A percentile compares a stretch with the other conserved stretches of the same genome.
Conservation (phyloP, 2,888 invertebrate species). For the Dasypogon diadema region DNA sequence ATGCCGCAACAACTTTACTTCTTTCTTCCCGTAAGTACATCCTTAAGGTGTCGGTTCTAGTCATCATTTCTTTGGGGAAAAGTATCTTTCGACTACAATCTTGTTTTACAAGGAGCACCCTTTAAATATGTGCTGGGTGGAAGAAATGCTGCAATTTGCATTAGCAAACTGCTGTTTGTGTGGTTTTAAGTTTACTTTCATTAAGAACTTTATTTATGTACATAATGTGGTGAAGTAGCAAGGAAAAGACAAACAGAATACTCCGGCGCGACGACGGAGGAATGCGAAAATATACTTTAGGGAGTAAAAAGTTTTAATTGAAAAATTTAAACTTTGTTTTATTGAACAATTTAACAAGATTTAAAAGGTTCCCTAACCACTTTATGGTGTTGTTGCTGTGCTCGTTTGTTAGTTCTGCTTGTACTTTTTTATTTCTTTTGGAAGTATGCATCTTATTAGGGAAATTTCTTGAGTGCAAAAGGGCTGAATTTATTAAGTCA, state of each 20-base stretch:
- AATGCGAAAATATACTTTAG: slow-evolving; percentile 22
- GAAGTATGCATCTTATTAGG: background rate
- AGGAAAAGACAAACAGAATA: slow-evolving; percentile 1
- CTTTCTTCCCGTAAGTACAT: background rate
- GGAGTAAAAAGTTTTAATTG: slow-evolving; percentile 64
- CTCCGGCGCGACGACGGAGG: background rate
- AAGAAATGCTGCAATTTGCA: slow-evolving; percentile 53
- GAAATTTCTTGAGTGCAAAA: slow-evolving; percentile 40
- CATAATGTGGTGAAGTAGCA: slow-evolving; percentile 4
- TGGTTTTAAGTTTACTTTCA: slow-evolving; percentile 54
- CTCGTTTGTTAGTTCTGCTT: background rate
- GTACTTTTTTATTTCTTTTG: background rate
- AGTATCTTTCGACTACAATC: slow-evolving; percentile 14
- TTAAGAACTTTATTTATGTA: slow-evolving; percentile 54
- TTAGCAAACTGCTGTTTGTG: slow-evolving; percentile 54
- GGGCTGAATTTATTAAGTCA: slow-evolving; percentile 41
- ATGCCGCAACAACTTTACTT: background rate
- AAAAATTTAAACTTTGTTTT: slow-evolving; percentile 62
- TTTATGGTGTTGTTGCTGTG: slow-evolving; percentile 36
- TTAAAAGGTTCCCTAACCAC: slow-evolving; percentile 56
- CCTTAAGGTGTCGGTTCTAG: slow-evolving; percentile 29
- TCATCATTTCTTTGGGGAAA: slow-evolving; percentile 18
- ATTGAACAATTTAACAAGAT: slow-evolving; percentile 58
- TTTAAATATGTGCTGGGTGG: slow-evolving; percentile 30
- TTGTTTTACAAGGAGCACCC: slow-evolving; percentile 35